phyloP scores from a whole-genome alignment of 2,888 invertebrate species.

The Nephrocerus scutellatus region DNA sequence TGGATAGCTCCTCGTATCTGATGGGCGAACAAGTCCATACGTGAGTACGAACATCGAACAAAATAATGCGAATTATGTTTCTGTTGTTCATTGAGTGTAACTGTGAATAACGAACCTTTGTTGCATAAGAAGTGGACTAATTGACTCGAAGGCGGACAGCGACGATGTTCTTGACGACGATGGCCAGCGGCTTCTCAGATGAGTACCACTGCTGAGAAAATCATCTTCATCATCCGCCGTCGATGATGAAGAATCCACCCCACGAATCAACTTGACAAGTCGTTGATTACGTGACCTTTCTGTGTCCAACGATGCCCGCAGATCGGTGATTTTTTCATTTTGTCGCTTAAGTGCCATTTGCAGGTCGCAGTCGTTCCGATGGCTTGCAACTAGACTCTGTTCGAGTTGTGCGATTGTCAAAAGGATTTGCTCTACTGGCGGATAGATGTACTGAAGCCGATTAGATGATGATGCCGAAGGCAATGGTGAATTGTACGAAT shows the following conservation, averaged over 20 bases:
- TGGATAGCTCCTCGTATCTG: slow-evolving; percentile 38
- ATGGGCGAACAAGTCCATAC: background rate
- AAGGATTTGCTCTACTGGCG: too few relatives aligned
- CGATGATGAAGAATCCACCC: slow-evolving; percentile 30
- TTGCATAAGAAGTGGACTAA: slow-evolving; percentile 39
- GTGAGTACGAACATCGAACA: background rate
- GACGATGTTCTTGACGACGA: slow-evolving; percentile 20
- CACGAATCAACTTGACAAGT: slow-evolving; percentile 34
- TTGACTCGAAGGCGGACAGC: slow-evolving; percentile 28
- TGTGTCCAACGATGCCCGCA: slow-evolving; percentile 31
- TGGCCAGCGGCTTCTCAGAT: slow-evolving; percentile 18
- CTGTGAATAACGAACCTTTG: slow-evolving; percentile 26
- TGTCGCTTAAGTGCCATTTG: slow-evolving; percentile 33
- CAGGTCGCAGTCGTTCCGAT: slow-evolving; percentile 34
- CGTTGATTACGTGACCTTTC: slow-evolving; percentile 38
- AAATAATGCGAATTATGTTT: background rate
- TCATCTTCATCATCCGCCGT: slow-evolving; percentile 27
- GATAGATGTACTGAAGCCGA: too few relatives aligned
- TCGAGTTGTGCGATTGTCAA: slow-evolving; percentile 35
- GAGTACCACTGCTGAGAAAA: background rate
- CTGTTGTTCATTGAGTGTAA: background rate
- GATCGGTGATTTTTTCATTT: slow-evolving; percentile 30
- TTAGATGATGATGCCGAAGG: too few relatives aligned
- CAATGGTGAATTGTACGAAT: too few relatives aligned
- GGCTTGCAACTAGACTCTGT: slow-evolving; percentile 34